These are phyloP conservation scores for Hermaeophaga mercurialis DNA, from an alignment of 2,888 invertebrate genomes.

Conservation along the genomic window DNA sequence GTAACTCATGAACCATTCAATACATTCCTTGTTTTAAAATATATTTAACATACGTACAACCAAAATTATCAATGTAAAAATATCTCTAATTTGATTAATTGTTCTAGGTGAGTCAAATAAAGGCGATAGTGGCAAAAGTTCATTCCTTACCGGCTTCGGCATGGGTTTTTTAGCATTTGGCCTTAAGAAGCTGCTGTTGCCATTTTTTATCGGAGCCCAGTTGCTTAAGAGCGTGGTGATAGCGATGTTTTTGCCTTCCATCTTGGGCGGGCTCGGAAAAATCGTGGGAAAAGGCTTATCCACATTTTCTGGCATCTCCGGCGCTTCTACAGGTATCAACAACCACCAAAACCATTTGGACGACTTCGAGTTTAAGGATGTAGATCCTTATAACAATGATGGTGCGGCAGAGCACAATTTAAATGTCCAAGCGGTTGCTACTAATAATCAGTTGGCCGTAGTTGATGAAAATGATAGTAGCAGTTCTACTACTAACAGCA, in stretches of 20 bases:
- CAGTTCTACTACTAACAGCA: constrained; percentile 1
- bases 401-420: constrained; percentile 54
- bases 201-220: constrained; percentile 81
- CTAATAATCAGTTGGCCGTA: constrained; percentile 44
- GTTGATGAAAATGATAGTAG: constrained; percentile 20
- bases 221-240: constrained; percentile 81
- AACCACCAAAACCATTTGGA: constrained; percentile 59
- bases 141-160: constrained; percentile 68
- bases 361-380: constrained; percentile 79
- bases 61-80: too few relatives aligned
- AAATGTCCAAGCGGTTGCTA: constrained; percentile 48
- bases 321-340: constrained; percentile 53
- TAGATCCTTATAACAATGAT: constrained; percentile 57
- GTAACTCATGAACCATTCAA: too few relatives aligned
- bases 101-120: constrained; percentile 20
- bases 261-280: constrained; percentile 82
- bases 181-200: constrained; percentile 81
- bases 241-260: constrained; percentile 83
- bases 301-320: constrained; percentile 65
- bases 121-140: constrained; percentile 59
- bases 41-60: too few relatives aligned
- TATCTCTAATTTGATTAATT: too few relatives aligned
- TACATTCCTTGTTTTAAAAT: too few relatives aligned
- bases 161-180: constrained; percentile 76
- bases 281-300: constrained; percentile 78